Conservation (phyloP, 2,888 invertebrate species). For the Archaeoteleia sp. region DNA sequence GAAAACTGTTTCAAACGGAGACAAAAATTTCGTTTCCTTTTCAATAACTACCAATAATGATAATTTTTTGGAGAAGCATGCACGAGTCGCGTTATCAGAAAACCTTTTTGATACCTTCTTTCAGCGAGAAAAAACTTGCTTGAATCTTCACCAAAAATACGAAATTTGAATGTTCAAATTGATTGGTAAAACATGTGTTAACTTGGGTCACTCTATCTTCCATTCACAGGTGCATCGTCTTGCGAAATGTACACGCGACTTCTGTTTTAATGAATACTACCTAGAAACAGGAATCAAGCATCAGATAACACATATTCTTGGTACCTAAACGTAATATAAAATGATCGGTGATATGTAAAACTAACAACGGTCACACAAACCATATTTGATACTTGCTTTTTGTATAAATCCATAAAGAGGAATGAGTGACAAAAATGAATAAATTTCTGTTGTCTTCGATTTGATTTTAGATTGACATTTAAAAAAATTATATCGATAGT, state of each 20-base stretch:
- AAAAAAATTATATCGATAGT: constrained; percentile 28
- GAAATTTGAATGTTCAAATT: constrained; percentile 39
- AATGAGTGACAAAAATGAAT: constrained; percentile 8
- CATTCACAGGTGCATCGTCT: constrained; percentile 25
- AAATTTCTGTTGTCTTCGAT: constrained; percentile 7
- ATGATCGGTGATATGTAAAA: too few relatives aligned
- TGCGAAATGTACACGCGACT: constrained; percentile 20
- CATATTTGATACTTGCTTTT: constrained; percentile 14
- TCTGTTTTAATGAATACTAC: constrained; percentile 11
- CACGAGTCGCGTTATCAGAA: not conserved
- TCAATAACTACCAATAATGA: constrained; percentile 24
- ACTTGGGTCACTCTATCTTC: constrained; percentile 7
- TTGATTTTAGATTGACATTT: constrained; percentile 10
- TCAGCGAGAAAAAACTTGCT: constrained; percentile 46
- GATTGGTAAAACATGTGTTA: constrained; percentile 16
- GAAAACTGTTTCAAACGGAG: constrained; percentile 51
- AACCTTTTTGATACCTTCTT: constrained; percentile 24
- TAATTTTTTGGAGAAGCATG: constrained; percentile 3
- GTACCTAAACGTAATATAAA: not conserved
- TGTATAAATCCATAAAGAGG: constrained; percentile 2
- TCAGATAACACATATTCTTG: constrained; percentile 4
- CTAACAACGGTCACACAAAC: too few relatives aligned
- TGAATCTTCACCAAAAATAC: constrained; percentile 25
- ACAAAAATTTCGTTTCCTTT: constrained; percentile 32
- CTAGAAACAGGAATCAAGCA: constrained; percentile 14